Base-by-base conservation (phyloP, 1,140 invertebrate species). In the Leptinotarsa undecemlineata region DNA sequence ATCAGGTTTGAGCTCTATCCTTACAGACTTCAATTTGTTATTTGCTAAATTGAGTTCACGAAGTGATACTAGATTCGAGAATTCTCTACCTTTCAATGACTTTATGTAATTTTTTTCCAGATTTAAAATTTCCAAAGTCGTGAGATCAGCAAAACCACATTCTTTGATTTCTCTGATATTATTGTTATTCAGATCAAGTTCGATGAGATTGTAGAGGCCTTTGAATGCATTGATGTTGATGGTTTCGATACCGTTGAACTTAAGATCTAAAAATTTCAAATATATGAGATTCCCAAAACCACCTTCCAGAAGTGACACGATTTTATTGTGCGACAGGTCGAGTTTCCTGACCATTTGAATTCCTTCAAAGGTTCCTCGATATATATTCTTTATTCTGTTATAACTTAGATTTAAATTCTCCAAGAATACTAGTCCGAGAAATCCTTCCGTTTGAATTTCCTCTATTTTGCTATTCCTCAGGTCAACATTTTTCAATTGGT, bases 141-240 rank as follows among this genome's bases (percentile, higher is more conserved):
- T 84, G 11, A 92, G 76, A 19, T 86, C 81, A 42, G 85, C 85
- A 71, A 92, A 90, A 23, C 84, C 86, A 23, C 84, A 86, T 70
- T 88, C 89, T 66, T 72, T 71, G 5, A 92, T 89, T 8, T 91
- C 86, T 72, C 86, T 72, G 13, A 85, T 80, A 3, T 68, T 21
- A 74, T 85, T 85, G 68, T 79, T 72, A 19, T 68, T 71, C 42
- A 85, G 73, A 76, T 88, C 78, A 3, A 93, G 79, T 21, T 84
- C 82, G 48, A 85, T 82, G 17, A 93, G 82, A 62, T 87, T 88
- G 1, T 78, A 82, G 4, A 92, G 77, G 3, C 86, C 81, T 20
- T 85, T 86, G 73, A 93, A 90, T 15, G 90, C 88, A 17, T 84
- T 86, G 71, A 87, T 88, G 26, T 88, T 87, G 14, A 93, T 84